Evolutionary conservation across 2,797 vertebrate species (phyloP), one percentile per base, ranked within the genome.

Genomic region (Rhyacichthys aspro): DNA sequence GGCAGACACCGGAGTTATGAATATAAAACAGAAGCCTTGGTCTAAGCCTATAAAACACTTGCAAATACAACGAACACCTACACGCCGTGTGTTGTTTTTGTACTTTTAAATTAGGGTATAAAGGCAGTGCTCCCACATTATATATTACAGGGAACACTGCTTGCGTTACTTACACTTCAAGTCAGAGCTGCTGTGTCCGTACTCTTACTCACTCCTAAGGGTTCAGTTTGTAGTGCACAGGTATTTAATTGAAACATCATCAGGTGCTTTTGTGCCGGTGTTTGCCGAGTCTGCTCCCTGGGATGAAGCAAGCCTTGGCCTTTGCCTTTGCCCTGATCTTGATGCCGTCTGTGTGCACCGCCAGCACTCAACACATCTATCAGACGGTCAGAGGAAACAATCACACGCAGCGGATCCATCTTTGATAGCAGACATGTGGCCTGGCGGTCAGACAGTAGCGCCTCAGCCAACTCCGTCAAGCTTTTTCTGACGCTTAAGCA

Each of bases 221-320:
- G n/a, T n/a, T n/a, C n/a, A n/a, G n/a, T n/a, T n/a, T n/a, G n/a
- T n/a, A n/a, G n/a, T 36, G 16, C 58, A 45, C 49, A 55, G 46
- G 38, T 18, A 15, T 34, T 44, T 78, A 79, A 80, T 63, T 80
- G 71, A 76, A 61, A 63, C 63, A 54, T 72, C 64, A 19, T 39
- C 47, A 0, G 43, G 63, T 70, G 36, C 43, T 9, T 47, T 36
- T 59, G 37, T 56, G 54, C 37, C 45, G 32, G 14, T 59, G 53
- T 47, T 55, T 53, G 47, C 14, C 16, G 23, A 39, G 15, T 33
- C 36, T 58, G 38, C 56, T 60, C 50, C 56, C 52, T 56, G 57
- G 36, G 59, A 63, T 48, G 47, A 16, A 60, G 56, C 61, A 17
- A 63, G 43, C 38, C 17, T 6, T 28, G 23, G 23, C 23, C 7